Evolutionary conservation across 2,113 vertebrate species (phyloP).

Genomic region (Madoqua kirkii): DNA sequence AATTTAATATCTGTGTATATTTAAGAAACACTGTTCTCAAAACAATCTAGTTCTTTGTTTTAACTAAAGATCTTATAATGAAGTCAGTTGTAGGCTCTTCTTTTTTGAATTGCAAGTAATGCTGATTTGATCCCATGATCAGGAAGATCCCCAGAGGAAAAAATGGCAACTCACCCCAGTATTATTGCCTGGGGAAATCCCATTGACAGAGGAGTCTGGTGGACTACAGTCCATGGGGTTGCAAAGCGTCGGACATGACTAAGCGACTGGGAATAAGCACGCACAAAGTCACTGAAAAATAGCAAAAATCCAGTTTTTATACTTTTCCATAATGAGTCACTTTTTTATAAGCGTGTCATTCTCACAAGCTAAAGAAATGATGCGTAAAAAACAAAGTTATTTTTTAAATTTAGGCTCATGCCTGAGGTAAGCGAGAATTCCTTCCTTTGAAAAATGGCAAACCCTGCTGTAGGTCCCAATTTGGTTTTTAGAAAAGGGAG

Average conservation of each 20-base stretch:
- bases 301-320: not conserved
- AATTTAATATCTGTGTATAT: not conserved
- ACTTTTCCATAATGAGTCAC: not conserved
- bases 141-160: not conserved
- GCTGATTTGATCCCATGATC: not conserved
- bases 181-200: not conserved
- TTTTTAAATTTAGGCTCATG: not conserved
- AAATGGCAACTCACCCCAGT: not conserved
- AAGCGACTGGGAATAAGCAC: not conserved
- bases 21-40: not conserved
- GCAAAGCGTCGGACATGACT: not conserved
- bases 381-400: not conserved
- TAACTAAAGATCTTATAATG: not conserved
- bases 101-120: not conserved
- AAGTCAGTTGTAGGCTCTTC: not conserved
- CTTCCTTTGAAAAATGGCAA: not conserved
- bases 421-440: not conserved
- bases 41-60: not conserved
- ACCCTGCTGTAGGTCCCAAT: not conserved
- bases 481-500: not conserved
- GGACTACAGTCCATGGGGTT: not conserved
- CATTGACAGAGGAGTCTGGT: not conserved
- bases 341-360: not conserved
- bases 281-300: not conserved
- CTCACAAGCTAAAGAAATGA: not conserved